A percentile compares a stretch with the other conserved stretches of the same genome.
phyloP scores from a whole-genome alignment of 1,140 invertebrate species.

The Homarus americanus region DNA sequence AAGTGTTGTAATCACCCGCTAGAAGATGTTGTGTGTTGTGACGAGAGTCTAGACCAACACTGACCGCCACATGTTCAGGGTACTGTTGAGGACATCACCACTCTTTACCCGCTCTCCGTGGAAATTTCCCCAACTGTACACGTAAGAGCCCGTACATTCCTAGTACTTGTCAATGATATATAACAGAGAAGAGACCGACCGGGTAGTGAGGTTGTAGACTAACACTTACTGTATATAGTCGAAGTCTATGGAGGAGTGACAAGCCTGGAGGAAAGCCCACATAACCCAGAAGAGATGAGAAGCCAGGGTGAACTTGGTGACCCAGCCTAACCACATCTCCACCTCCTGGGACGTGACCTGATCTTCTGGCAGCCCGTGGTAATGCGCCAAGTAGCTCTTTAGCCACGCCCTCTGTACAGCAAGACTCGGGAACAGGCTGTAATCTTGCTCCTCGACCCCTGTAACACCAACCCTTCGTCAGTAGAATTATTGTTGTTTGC shows the following conservation, averaged over 20 bases:
- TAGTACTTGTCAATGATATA: no score
- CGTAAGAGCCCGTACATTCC: background rate
- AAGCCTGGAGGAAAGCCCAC: conserved; percentile 94
- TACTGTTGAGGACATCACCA: no score
- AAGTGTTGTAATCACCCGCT: no score
- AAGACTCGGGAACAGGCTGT: conserved; percentile 87
- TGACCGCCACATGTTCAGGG: no score
- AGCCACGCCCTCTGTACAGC: conserved; percentile 92
- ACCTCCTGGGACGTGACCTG: conserved; percentile 26
- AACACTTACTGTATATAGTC: conserved; percentile 94
- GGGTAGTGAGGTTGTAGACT: no score
- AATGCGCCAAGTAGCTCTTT: conserved; percentile 85
- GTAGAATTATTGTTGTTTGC: no score
- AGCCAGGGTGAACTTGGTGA: conserved; percentile 87
- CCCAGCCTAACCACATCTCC: conserved; percentile 46
- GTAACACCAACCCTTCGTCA: no score
- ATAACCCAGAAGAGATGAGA: conserved; percentile 95
- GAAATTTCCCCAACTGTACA: background rate
- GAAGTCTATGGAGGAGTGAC: conserved; percentile 95
- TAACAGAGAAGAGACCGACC: no score
- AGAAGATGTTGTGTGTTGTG: no score
- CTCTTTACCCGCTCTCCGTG: background rate
- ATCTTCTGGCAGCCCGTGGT: conserved; percentile 77
- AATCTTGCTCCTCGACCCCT: conserved; percentile 88
- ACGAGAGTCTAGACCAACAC: background rate